These are phyloP conservation scores for Charadrius vociferus DNA, from an alignment of 2,113 vertebrate genomes.

Conservation along the genomic window DNA sequence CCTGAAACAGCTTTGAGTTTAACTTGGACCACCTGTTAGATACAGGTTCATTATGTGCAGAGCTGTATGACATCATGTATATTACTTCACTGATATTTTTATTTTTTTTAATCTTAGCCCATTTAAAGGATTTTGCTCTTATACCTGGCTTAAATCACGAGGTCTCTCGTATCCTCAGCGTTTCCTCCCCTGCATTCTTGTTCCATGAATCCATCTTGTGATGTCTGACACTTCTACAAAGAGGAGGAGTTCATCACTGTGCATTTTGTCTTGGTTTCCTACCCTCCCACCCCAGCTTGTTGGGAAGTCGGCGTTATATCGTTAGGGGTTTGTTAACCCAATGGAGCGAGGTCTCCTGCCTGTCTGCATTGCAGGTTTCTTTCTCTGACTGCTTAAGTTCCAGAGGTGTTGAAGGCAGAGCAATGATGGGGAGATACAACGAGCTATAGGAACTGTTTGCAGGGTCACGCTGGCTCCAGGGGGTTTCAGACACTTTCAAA, in stretches of 20 bases:
- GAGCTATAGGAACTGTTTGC: not conserved
- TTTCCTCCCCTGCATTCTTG: not conserved
- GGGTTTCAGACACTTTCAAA: not conserved
- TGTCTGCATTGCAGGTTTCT: not conserved
- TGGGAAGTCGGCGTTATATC: not conserved
- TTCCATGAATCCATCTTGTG: not conserved
- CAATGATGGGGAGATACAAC: not conserved
- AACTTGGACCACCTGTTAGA: not conserved
- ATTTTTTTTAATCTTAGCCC: not conserved
- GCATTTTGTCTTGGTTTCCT: not conserved
- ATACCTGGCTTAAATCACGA: not conserved
- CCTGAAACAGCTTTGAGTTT: not conserved
- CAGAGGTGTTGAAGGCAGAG: not conserved
- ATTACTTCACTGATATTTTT: not conserved
- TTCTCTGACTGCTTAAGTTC: not conserved
- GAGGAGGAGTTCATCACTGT: not conserved
- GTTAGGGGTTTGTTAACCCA: not conserved
- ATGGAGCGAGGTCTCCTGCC: not conserved
- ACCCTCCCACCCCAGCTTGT: not conserved
- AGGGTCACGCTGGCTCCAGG: not conserved
- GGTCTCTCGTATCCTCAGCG: not conserved
- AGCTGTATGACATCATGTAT: not conserved
- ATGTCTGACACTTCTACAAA: not conserved
- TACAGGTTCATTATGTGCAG: not conserved
- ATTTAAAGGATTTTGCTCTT: not conserved